These are phyloP conservation scores for Hirudo medicinalis DNA, from an alignment of 1,140 invertebrate genomes.

Conservation along the genomic window DNA sequence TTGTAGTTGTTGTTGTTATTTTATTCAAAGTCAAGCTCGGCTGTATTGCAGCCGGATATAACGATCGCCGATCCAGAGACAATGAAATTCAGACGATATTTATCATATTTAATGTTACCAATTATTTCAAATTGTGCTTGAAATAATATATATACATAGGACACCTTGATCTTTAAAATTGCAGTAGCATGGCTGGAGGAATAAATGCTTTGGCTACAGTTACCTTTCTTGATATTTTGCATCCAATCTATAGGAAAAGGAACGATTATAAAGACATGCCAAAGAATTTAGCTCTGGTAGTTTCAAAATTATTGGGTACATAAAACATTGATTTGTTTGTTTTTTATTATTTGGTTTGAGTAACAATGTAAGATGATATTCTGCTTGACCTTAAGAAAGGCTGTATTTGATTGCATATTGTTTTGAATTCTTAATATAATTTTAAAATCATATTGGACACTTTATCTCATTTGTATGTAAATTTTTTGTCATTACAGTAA, in stretches of 20 bases:
- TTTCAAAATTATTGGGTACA: conserved; percentile 13
- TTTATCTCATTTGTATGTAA: background rate
- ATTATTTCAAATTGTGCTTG: too few relatives aligned
- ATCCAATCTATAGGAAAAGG: conserved; percentile 12
- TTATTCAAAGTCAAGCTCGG: too few relatives aligned
- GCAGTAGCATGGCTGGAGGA: conserved; percentile 15
- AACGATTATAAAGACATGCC: conserved; percentile 4
- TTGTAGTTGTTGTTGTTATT: too few relatives aligned
- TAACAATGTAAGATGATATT: background rate
- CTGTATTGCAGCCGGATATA: too few relatives aligned
- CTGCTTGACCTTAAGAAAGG: background rate
- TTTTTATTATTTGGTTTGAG: background rate
- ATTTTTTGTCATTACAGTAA: conserved; percentile 3
- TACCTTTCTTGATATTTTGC: conserved; percentile 12
- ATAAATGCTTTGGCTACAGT: conserved; percentile 18
- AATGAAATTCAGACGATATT: too few relatives aligned
- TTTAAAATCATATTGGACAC: too few relatives aligned
- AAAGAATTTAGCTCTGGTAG: background rate
- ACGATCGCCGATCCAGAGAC: too few relatives aligned
- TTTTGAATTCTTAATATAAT: background rate
- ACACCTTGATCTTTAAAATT: background rate
- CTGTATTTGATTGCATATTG: background rate
- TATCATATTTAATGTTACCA: too few relatives aligned
- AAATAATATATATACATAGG: background rate
- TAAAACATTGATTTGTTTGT: background rate